Percentiles rank a stretch among this genome's conserved stretches.
phyloP scores from a whole-genome alignment of 2,113 vertebrate genomes.

The Amia ocellicauda region DNA sequence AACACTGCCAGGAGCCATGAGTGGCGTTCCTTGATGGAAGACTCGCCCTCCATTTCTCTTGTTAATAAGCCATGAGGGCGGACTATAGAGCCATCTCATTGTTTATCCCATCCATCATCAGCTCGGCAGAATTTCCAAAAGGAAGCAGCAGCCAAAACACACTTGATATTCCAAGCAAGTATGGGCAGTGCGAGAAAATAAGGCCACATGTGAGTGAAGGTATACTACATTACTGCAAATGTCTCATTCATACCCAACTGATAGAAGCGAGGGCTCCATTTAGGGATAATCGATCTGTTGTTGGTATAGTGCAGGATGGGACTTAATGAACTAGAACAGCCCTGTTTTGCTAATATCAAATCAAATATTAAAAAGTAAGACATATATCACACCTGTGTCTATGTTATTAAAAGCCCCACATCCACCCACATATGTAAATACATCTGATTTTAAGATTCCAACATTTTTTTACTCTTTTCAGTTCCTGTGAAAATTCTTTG shows the following conservation, averaged over 20 bases:
- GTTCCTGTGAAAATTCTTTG: too few relatives aligned
- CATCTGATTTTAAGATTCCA: too few relatives aligned
- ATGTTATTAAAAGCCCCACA: not conserved
- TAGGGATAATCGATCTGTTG: not conserved
- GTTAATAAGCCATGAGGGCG: conserved; percentile 3
- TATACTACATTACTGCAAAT: not conserved
- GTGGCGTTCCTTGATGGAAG: not conserved
- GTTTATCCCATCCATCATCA: not conserved
- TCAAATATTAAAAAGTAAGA: not conserved
- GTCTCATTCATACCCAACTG: not conserved
- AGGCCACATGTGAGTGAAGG: not conserved
- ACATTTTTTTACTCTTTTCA: too few relatives aligned
- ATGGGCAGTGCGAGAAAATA: not conserved
- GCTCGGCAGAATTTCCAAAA: not conserved
- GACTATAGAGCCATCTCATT: not conserved
- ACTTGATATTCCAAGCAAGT: not conserved
- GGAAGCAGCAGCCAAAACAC: not conserved
- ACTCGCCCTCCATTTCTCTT: conserved; percentile 2
- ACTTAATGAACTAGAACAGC: too few relatives aligned
- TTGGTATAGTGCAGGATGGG: not conserved
- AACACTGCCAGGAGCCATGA: too few relatives aligned
- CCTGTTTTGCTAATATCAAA: not conserved
- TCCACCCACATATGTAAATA: not conserved
- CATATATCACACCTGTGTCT: too few relatives aligned
- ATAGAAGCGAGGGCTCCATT: not conserved